Base-by-base conservation (phyloP, 35 echinoderm and acorn worm genomes). In the Holothuria glaberrima region DNA sequence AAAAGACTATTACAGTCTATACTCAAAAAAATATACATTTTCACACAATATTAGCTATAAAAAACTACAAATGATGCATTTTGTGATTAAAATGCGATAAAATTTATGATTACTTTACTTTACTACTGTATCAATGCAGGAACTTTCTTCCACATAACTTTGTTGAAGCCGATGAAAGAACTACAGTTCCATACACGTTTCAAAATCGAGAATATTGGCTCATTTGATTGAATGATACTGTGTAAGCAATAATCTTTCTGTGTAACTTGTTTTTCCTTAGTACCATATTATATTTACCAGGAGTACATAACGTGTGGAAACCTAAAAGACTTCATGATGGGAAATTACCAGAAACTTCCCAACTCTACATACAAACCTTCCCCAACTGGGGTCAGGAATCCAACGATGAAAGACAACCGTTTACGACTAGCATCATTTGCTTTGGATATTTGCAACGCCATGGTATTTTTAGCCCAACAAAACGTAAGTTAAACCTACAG, bases 251-350 rank as follows among this genome's bases (percentile, higher is more conserved):
- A 66, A 22, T 29, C 7, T 66, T 66, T 5, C 27, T 66, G 0
- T n/a, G n/a, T n/a, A n/a, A n/a, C n/a, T 67, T 67, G 0, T 30
- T 67, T 67, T 67, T 67, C 21, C 34, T 58, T 20, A 83, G 79
- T 83, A 24, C 79, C 79, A 33, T 83, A 83, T 46, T 59, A 30
- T n/a, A 83, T 83, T 27, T 83, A 83, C 31, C 79, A 83, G 56
- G 79, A 83, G 25, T 83, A 83, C 52, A 25, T 83, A 19, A 48
- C 48, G 21, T 61, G 79, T 83, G 79, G 79, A 83, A 52, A 41
- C 12, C 38, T 83, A 14, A 58, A 26, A 34, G 79, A 83, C 27
- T 83, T 83, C 20, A 19, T 83, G 22, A 22, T 83, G 24, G 30
- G 9, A 50, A 61, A 83, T 57, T 83, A 58, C n/a, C 79, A 83